Base-by-base conservation (phyloP, 1,140 invertebrate genomes). In the Halyomorpha halys region DNA sequence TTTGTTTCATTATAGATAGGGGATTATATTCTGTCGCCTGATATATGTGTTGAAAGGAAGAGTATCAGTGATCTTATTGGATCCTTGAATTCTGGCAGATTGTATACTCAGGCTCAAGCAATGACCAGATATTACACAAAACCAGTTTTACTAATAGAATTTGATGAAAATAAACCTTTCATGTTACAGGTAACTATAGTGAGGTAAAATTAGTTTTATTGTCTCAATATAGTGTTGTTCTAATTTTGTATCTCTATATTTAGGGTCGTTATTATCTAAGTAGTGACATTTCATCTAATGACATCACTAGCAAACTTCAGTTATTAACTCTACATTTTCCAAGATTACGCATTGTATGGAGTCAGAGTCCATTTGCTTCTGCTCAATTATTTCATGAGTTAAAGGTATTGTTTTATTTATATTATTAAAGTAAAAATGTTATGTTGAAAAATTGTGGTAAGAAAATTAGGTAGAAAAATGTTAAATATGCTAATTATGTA, bases 31-130 rank as follows among this genome's bases (percentile, higher is more conserved):
- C 77, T 99, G 2, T 95, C 95, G 0, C 91, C 94, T 0, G 93
- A 98, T 25, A 91, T 98, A 69, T 96, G 91, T 72, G 85, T 99
- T 4, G 97, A 99, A 76, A 79, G 97, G 8, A 99, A 99, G 79
- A 97, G 94, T 65, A 83, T 99, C 25, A 94, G 91, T 30, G 97
- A 99, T 84, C 78, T 99, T 63, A 95, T 98, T 74, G 93, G 94
- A 16, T 98, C 95, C 0, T 77, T 99, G 16, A 90, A 94, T 74
- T 92, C 86, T 65, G 97, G 97, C 0, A 84, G 97, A 61, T 79
- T 99, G 39, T 98, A 97, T 74, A 93, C 91, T 73, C 97, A 99
- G 76, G 89, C 89, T 54, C 83, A 89, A 54, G 83, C 90, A 61
- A 96, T 97, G 93, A 86, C 83, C 63, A 79, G 93, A 15, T 83